Evolutionary conservation across 2,113 vertebrate species (phyloP).

Genomic region (Hiodon alosoides): DNA sequence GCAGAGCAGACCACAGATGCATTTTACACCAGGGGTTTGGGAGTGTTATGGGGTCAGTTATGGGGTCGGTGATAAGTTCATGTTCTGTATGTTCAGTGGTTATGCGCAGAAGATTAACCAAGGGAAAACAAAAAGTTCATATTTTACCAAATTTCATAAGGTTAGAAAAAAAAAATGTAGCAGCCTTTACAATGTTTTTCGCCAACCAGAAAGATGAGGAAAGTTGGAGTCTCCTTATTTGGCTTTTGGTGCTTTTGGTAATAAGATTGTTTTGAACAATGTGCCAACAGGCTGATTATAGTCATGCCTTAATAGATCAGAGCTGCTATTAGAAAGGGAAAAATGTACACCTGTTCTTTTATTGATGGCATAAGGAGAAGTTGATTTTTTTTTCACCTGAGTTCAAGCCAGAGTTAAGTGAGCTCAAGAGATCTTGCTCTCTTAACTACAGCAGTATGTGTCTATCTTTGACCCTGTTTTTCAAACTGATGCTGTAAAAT

Average conservation of each 20-base stretch:
- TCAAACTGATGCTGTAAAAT: too few species aligned
- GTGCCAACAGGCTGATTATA: background rate
- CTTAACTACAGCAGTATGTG: background rate
- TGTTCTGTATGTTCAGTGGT: too few species aligned
- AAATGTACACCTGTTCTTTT: slow-evolving; percentile 4
- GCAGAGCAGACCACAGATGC: too few species aligned
- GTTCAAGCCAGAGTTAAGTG: background rate
- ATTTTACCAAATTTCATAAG: too few species aligned
- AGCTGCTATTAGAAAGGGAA: background rate
- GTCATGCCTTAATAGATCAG: background rate
- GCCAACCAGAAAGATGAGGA: background rate
- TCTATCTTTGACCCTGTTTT: background rate
- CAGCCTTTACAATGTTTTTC: background rate
- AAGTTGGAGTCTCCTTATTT: background rate
- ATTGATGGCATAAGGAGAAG: background rate
- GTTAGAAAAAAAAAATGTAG: too few species aligned
- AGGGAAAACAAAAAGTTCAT: too few species aligned
- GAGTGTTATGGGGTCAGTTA: too few species aligned
- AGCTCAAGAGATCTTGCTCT: background rate
- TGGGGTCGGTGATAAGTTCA: too few species aligned
- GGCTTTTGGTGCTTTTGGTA: background rate
- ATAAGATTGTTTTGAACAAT: background rate
- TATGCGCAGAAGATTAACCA: too few species aligned
- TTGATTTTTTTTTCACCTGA: background rate
- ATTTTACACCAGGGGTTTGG: too few species aligned